Evolutionary conservation across 2,888 invertebrate genomes (phyloP), one percentile per base, ranked within the genome.

Genomic region (Drosophila setosimentum): DNA sequence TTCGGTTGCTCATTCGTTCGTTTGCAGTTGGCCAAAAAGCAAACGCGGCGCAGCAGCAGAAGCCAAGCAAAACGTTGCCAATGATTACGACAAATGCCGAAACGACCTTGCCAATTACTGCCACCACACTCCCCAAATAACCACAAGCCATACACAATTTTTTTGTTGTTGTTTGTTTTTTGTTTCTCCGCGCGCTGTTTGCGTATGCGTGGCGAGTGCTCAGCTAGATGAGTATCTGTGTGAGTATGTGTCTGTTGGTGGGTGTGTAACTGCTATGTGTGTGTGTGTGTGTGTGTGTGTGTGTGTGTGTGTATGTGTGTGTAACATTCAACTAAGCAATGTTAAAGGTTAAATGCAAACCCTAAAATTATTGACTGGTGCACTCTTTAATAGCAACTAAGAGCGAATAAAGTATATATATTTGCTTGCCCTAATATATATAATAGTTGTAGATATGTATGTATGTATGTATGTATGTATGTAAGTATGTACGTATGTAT

Each of bases 91-190:
- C 85, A 90, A 92, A 91, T 91, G 91, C 83, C 83, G 92, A 74
- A 92, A 91, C 92, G 92, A 91, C 91, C 91, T 91, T 91, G 91
- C 91, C 91, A 90, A 91, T 91, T 87, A 90, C 91, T 78, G 84
- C 50, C 87, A 78, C 58, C 63, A 50, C 65, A 68, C 62, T 45
- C 63, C 54, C 63, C 62, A 55, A 33, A 29, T 37, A 59, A 42
- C 57, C 50, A 33, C 29, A 32, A 57, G 55, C 53, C 21, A 42
- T 42, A 50, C 50, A 32, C 30, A 51, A 65, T 70, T 73, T 59
- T 50, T 8, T 54, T 53, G 50, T 74, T 58, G 54, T 68, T 65
- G 35, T 45, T 53, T 32, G 32, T 27, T 59, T 48, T 50, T 27
- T 16, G 35, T 42, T 57, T 30, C 33, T 53, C n/a, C 58, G 64